A percentile compares a stretch with the other conserved stretches of the same genome.
Conservation (phyloP, 2,888 invertebrate genomes). For the Agonopterix subpropinquella region DNA sequence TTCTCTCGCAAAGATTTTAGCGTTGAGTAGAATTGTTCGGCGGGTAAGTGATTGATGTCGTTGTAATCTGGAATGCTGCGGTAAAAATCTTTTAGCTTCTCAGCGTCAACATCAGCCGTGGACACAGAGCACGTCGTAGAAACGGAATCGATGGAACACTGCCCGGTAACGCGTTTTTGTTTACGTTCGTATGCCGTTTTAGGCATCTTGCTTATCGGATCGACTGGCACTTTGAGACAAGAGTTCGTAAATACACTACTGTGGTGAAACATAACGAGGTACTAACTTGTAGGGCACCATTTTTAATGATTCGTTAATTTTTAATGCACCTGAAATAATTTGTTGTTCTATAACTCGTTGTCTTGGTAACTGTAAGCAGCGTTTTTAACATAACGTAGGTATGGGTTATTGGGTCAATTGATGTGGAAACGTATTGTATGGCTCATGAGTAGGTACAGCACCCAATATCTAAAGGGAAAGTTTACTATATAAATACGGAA, state of each 20-base stretch:
- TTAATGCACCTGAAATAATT: no score
- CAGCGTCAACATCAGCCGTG: constrained; percentile 60
- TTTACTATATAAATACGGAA: no score
- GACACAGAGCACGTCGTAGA: constrained; percentile 41
- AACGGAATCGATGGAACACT: constrained; percentile 52
- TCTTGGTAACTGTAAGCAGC: no score
- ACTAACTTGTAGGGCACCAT: constrained; percentile 7
- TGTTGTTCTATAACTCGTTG: no score
- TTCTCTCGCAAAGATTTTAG: constrained; percentile 80
- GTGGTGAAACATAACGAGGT: constrained; percentile 59
- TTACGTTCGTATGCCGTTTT: constrained; percentile 81
- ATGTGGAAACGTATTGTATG: no score
- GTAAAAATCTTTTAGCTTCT: constrained; percentile 82
- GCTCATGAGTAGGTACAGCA: no score
- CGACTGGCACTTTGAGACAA: constrained; percentile 82
- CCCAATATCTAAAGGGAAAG: no score
- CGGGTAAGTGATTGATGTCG: constrained; percentile 84
- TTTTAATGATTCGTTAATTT: neutral
- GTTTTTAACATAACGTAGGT: no score
- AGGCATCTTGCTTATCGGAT: constrained; percentile 83
- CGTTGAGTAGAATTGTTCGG: constrained; percentile 84
- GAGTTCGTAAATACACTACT: constrained; percentile 82
- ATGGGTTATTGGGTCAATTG: no score
- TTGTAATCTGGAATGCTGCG: constrained; percentile 88
- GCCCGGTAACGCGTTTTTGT: constrained; percentile 43